Evolutionary conservation across 2,797 vertebrate species (phyloP).

Genomic region (Pseudochirops corinnae): DNA sequence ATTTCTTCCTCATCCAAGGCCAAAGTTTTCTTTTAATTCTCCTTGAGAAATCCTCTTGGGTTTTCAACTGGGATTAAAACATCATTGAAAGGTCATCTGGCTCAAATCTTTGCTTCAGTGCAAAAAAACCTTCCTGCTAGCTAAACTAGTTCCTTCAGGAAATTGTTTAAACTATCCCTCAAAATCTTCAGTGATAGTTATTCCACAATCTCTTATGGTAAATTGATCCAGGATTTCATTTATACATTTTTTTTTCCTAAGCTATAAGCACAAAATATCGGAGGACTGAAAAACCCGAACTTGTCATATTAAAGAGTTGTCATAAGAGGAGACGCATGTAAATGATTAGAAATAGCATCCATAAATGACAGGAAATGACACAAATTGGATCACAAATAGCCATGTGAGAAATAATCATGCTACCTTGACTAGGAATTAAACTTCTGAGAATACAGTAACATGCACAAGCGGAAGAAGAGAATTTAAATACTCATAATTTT

Average conservation of each 20-base stretch:
- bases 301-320: background rate
- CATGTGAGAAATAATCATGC: background rate
- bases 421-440: conserved; percentile 34
- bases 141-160: background rate
- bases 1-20: conserved; percentile 32
- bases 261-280: conserved; percentile 5
- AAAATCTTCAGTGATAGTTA: background rate
- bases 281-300: conserved; percentile 14
- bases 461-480: conserved; percentile 29
- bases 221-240: background rate
- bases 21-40: conserved; percentile 50
- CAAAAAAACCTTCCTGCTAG: conserved; percentile 36
- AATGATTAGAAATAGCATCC: conserved; percentile 23
- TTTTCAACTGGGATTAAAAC: conserved; percentile 66
- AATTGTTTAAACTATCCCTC: conserved; percentile 36
- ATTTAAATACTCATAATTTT: conserved; percentile 54
- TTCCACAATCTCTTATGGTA: conserved; percentile 46
- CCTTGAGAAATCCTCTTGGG: conserved; percentile 49
- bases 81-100: conserved; percentile 60
- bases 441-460: conserved; percentile 50
- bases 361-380: conserved; percentile 22
- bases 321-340: conserved; percentile 1
- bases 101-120: conserved; percentile 36
- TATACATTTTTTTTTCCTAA: conserved; percentile 29
- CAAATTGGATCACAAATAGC: conserved; percentile 5